Evolutionary conservation across 2,797 vertebrate species (phyloP).

Genomic region (Gobionotothen gibberifrons): DNA sequence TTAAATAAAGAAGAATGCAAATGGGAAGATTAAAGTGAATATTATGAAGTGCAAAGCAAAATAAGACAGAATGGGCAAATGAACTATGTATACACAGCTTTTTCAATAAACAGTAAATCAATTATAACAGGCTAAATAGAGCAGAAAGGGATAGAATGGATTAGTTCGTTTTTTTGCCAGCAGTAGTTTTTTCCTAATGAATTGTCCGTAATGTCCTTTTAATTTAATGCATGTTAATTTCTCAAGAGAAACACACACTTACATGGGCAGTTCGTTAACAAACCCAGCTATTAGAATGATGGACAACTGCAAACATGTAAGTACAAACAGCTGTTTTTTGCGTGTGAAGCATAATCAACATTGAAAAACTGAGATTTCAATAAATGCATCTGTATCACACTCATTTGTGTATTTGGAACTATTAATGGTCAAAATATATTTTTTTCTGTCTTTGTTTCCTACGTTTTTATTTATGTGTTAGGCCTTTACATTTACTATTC

Average conservation of each 20-base stretch:
- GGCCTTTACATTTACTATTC: neutral
- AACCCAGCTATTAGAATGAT: neutral
- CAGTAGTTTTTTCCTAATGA: constrained; percentile 22
- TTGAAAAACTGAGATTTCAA: constrained; percentile 1
- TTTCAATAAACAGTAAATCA: constrained; percentile 17
- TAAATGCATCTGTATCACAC: neutral
- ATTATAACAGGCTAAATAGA: constrained; percentile 26
- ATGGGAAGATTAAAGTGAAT: neutral
- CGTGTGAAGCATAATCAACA: neutral
- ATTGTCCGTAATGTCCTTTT: constrained; percentile 15
- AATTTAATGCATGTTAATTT: constrained; percentile 29
- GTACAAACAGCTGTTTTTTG: neutral
- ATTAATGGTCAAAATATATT: neutral
- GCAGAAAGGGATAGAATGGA: neutral
- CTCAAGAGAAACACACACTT: constrained; percentile 15
- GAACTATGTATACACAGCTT: neutral
- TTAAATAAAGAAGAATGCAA: constrained; percentile 2
- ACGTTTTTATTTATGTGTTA: neutral
- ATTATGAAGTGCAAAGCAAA: neutral
- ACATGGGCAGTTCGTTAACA: constrained; percentile 29
- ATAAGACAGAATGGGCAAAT: constrained; percentile 2
- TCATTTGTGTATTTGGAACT: neutral
- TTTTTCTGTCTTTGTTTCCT: neutral
- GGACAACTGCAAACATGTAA: neutral
- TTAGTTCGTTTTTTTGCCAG: constrained; percentile 9